A percentile compares a stretch with the other conserved stretches of the same genome.
phyloP scores from a whole-genome alignment of 2,888 invertebrate genomes.

The Synergus japonicus region DNA sequence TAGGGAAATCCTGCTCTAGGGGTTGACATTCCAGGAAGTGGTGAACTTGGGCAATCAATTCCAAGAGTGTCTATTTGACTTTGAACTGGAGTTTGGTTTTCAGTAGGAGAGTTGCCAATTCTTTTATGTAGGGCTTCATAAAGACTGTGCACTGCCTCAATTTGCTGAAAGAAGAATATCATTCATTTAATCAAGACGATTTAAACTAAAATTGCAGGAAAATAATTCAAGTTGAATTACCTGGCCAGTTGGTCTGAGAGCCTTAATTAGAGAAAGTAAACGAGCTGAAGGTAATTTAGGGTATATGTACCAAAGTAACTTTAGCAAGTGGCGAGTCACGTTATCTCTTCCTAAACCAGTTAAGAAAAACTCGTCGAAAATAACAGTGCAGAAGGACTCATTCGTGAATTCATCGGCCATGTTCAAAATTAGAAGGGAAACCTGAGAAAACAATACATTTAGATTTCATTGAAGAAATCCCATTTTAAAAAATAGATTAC shows the following conservation, averaged over 20 bases:
- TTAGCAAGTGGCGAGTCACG: conserved; percentile 93
- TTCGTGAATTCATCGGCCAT: conserved; percentile 95
- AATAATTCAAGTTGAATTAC: conserved; percentile 62
- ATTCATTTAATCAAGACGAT: not conserved
- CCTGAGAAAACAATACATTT: conserved; percentile 69
- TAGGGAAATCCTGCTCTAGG: conserved; percentile 51
- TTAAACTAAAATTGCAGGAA: conserved; percentile 4
- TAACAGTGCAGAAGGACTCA: conserved; percentile 95
- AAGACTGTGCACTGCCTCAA: conserved; percentile 89
- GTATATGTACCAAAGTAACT: conserved; percentile 94
- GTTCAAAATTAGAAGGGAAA: conserved; percentile 87
- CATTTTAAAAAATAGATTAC: too few species aligned
- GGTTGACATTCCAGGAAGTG: conserved; percentile 90
- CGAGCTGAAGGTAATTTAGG: conserved; percentile 89
- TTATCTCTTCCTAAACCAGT: conserved; percentile 93
- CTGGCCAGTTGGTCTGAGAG: conserved; percentile 82
- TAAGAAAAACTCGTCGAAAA: conserved; percentile 97
- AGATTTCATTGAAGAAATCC: conserved; percentile 3
- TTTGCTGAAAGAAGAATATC: conserved; percentile 80
- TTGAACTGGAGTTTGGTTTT: conserved; percentile 82
- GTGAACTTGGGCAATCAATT: conserved; percentile 89
- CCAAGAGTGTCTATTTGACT: conserved; percentile 83
- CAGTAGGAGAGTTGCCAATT: conserved; percentile 80
- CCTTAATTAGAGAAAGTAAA: conserved; percentile 89
- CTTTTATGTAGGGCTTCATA: conserved; percentile 89